phyloP scores from a whole-genome alignment of 2,797 vertebrate species.

The Crenuchus spilurus region DNA sequence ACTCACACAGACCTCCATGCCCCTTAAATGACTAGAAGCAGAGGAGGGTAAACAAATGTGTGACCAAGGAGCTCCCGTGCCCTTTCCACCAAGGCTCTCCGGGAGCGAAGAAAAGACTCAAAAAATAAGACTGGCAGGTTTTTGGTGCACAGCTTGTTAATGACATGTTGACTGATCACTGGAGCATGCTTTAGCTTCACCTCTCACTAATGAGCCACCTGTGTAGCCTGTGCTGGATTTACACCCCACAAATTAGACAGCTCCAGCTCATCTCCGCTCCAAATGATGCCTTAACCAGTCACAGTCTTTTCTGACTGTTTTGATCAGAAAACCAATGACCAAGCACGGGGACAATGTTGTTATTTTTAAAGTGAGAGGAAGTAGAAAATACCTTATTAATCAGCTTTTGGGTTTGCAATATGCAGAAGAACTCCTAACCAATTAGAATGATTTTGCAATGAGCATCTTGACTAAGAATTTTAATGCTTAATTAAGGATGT shows the following conservation, averaged over 20 bases:
- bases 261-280: neutral
- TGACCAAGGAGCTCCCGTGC: conserved; percentile 37
- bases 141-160: conserved; percentile 51
- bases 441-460: too few species aligned
- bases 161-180: conserved; percentile 51
- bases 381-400: too few species aligned
- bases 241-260: neutral
- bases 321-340: too few species aligned
- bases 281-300: neutral
- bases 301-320: too few species aligned
- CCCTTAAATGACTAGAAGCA: conserved; percentile 19
- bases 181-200: conserved; percentile 43
- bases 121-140: conserved; percentile 30
- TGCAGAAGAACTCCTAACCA: too few species aligned
- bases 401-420: too few species aligned
- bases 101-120: conserved; percentile 7
- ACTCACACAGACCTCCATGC: conserved; percentile 34
- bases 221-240: conserved; percentile 36
- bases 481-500: too few species aligned
- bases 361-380: too few species aligned
- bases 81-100: neutral
- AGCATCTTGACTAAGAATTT: too few species aligned
- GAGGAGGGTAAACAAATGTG: conserved; percentile 41
- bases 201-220: conserved; percentile 58
- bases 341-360: too few species aligned